Evolutionary conservation across 2,797 vertebrate genomes (phyloP), one percentile per base, ranked within the genome.

Genomic region (Sebastes reedi): DNA sequence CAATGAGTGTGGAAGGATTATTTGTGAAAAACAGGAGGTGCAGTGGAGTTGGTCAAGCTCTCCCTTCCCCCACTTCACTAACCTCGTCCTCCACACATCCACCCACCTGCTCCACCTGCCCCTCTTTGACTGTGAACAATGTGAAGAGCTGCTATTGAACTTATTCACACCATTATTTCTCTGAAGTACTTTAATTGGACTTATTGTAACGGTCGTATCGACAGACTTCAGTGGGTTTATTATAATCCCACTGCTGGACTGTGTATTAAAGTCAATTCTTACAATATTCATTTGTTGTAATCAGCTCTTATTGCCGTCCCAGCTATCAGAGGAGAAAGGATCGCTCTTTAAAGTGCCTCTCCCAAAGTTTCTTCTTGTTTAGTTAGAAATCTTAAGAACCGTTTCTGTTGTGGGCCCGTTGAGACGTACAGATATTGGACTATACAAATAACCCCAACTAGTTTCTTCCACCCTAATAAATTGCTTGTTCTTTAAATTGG

Each of bases 171-270:
- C 68, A 24, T 55, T n/a, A 54, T 72, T 52, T 50, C 25, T 73
- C 54, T 75, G 25, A 72, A 69, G 13, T 34, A 25, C 16, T 46
- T 70, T 56, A 67, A 79, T 69, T 72, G n/a, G 60, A 69, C 11
- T 54, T 5, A 55, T 22, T 36, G 1, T 77, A 75, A 67, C 27
- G 9, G 22, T 12, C 18, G 34, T 59, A 67, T 74, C 14, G 12
- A 50, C 56, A 14, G 24, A 29, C 54, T 32, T 65, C 29, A 29
- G 4, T 27, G 11, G 25, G 59, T 54, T 56, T 29, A 32, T 50
- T 25, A 24, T 66, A 29, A 79, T 34, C 59, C 39, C 14, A n/a
- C 54, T 62, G 22, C 29, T 62, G 42, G 29, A 52, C 27, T n/a
- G 27, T 54, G 60, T 36, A 16, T 55, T 66, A 20, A 24, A 14